Percentiles rank a stretch among this genome's conserved stretches.
These are phyloP conservation scores for Epizoanthus ramosus DNA, from an alignment of 92 coral and sea anemone genomes.

Conservation along the genomic window DNA sequence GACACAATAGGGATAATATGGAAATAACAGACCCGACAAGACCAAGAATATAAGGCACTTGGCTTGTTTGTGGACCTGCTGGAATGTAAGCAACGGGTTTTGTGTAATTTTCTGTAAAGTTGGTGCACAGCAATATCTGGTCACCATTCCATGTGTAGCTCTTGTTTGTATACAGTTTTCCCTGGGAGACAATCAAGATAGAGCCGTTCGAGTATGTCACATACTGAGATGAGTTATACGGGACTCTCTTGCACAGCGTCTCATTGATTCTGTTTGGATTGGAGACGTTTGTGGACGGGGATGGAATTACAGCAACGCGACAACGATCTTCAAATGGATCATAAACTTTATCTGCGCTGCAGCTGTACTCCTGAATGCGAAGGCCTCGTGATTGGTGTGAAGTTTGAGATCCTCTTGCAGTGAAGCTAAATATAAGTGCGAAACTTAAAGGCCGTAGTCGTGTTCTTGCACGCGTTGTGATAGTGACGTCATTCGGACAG, in stretches of 20 bases:
- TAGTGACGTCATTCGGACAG: not conserved
- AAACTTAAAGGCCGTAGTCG: not conserved
- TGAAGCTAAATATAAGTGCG: not conserved
- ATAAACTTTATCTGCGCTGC: not conserved
- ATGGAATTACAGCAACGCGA: not conserved
- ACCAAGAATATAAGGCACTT: not conserved
- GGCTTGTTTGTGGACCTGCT: not conserved
- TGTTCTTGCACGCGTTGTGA: not conserved
- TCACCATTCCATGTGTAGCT: not conserved
- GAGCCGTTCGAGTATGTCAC: not conserved
- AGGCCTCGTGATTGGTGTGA: not conserved
- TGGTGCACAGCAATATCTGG: not conserved
- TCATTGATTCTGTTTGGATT: not conserved
- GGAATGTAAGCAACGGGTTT: not conserved
- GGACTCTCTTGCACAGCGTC: not conserved
- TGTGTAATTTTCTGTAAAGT: conserved; percentile 1
- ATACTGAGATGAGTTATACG: not conserved
- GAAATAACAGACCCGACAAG: not conserved
- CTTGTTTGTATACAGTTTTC: not conserved
- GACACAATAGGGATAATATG: not conserved
- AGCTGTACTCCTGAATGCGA: not conserved
- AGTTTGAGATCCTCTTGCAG: not conserved
- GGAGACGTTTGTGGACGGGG: not conserved
- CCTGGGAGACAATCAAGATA: not conserved
- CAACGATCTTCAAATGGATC: conserved; percentile 10